Evolutionary conservation across 2,888 invertebrate species (phyloP), one percentile per base, ranked within the genome.

Genomic region (Drosophila nr. fundita): DNA sequence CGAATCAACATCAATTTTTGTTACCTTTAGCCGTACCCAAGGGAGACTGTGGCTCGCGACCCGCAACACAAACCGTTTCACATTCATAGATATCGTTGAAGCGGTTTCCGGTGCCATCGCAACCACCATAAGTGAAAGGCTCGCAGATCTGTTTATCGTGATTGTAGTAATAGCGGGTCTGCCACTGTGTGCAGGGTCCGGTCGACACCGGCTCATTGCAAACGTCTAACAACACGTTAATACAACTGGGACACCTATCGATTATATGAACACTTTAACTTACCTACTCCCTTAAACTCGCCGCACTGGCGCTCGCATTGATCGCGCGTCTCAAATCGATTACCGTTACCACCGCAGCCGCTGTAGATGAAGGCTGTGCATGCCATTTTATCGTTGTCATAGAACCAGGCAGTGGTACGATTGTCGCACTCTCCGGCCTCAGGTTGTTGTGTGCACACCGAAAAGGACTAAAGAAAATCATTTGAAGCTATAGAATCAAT

Each of bases 51-150:
- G 95, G 94, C 83, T 95, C 95, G 80, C 95, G 94, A 54, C 94
- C 94, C 64, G 94, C 94, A 68, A 95, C 91, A 92, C 97, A 98
- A 85, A 96, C 93, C 6, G 95, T 94, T 91, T 96, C 95, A 91
- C 98, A 98, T 91, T 97, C 97, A 34, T 95, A 94, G n/a, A 94
- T 91, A 13, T 95, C 95, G 68, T 95, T 95, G 93, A 98, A 98
- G 62, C 97, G 94, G 92, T 98, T 98, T 59, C 96, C 96, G 83
- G 97, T 97, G 38, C 98, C 98, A 42, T 94, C 95, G 91, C 98
- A 98, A 68, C 98, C 98, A 42, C 97, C 96, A 90, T 96, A 98
- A 2, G 93, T 93, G 92, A 97, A 98, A 75, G 94, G 93, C 61
- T 94, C 94, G 91, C 98, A 98, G 42, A 93, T 92, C 18, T 95